Evolutionary conservation across 2,888 invertebrate species (phyloP), one percentile per base, ranked within the genome.

Genomic region (Lithophane ornitopus): DNA sequence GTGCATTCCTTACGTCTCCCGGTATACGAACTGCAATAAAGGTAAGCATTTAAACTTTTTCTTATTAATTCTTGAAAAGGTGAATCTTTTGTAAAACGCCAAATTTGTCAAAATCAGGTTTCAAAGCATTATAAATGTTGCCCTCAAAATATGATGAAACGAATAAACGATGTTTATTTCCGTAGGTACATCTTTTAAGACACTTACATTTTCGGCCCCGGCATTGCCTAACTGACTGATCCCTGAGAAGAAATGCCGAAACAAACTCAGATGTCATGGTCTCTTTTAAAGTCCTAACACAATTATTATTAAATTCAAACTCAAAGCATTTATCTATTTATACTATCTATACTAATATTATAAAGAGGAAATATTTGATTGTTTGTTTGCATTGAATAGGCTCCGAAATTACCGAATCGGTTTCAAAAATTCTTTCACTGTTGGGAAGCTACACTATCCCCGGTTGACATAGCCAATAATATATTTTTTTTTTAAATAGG

Each of bases 1-100:
- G 6, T 95, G 95, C 73, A 87, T 95, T n/a, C 95, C 95, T 0
- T 86, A 91, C 34, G 78, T 95, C 41, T 95, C 95, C 0, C 85
- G 89, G 4, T 93, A 93, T 73, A 93, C 94, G 0, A 89, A 94
- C 72, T 95, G 95, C 74, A 91, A 89, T 19, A 94, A 93, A 90
- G 94, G 95, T 95, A 85, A 80, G 75, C 76, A 34, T 34, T 16
- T 4, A 14, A 46, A 41, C 6, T 16, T 6, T 28, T 28, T 54
- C 2, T 8, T 34, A 11, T n/a, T 34, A 34, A 34, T 6, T 22
- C 4, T 4, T 22, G 22, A 49, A n/a, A 34, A 11, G 2, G n/a
- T 22, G 14, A 49, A 34, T 34, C 9, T 66, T 34, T 66, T 34
- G 22, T 19, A 28, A 28, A 14, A 4, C 1, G 14, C n/a, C 49